Evolutionary conservation across 1,140 invertebrate species (phyloP).

Genomic region (Drosophila kepulauana): DNA sequence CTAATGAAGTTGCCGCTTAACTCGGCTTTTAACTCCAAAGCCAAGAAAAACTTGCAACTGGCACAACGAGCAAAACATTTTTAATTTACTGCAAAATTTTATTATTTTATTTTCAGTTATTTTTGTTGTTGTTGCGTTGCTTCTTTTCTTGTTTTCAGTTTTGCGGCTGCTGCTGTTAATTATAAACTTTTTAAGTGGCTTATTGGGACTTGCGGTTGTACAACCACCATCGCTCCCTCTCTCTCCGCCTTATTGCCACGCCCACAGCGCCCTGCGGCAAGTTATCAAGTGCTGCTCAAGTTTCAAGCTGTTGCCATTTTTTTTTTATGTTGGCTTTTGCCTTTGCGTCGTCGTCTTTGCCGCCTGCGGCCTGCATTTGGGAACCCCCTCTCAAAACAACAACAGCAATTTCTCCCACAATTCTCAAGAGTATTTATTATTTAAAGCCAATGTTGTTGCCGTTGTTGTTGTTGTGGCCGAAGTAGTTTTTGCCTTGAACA

Average conservation of each 20-base stretch:
- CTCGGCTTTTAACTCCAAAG: conserved; percentile 3
- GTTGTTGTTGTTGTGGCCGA: conserved; percentile 24
- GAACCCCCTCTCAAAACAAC: background rate
- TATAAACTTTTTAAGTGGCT: conserved; percentile 83
- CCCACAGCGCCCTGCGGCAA: conserved; percentile 37
- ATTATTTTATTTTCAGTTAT: conserved; percentile 43
- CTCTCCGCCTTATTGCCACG: background rate
- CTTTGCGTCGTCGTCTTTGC: conserved; percentile 12
- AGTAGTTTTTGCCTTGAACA: conserved; percentile 61
- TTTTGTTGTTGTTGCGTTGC: background rate
- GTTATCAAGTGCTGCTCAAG: conserved; percentile 71
- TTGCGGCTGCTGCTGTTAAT: conserved; percentile 69
- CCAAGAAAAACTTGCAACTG: conserved; percentile 4
- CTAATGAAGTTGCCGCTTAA: conserved; percentile 20
- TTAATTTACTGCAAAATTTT: conserved; percentile 44
- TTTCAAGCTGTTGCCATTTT: conserved; percentile 73
- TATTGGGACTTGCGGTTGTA: conserved; percentile 76
- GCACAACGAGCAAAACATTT: conserved; percentile 17
- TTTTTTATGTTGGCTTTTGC: conserved; percentile 39
- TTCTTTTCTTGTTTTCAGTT: conserved; percentile 32
- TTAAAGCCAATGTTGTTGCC: conserved; percentile 45
- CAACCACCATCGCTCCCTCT: conserved; percentile 13
- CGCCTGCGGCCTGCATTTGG: conserved; percentile 29
- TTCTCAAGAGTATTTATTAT: conserved; percentile 52
- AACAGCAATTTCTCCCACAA: too few relatives aligned